These are phyloP conservation scores for Biston stratarius DNA, from an alignment of 2,888 invertebrate species.

Conservation along the genomic window DNA sequence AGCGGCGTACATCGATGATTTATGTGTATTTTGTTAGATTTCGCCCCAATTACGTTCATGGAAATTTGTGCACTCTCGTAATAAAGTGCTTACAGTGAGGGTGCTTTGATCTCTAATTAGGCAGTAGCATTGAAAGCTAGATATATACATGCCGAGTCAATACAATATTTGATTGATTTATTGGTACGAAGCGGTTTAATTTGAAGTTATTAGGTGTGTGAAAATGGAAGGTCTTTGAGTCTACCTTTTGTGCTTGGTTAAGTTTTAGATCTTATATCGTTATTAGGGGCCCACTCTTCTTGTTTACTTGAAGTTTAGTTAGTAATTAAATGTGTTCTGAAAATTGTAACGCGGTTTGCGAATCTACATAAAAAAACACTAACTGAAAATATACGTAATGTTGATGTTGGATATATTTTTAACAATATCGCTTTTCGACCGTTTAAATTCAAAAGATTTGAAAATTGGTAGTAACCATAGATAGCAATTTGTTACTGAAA, in stretches of 20 bases:
- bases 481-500: no score
- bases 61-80: constrained; percentile 80
- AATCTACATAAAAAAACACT: no score
- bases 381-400: no score
- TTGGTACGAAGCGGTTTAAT: constrained; percentile 41
- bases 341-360: no score
- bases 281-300: no score
- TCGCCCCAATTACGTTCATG: constrained; percentile 77
- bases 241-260: neutral
- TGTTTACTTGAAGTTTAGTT: no score
- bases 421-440: no score
- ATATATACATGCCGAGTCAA: constrained; percentile 55
- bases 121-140: constrained; percentile 57
- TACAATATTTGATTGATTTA: constrained; percentile 74
- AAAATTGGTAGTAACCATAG: no score
- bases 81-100: constrained; percentile 73
- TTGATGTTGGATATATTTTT: no score
- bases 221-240: constrained; percentile 29
- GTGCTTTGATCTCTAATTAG: constrained; percentile 83
- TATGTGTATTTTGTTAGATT: constrained; percentile 80
- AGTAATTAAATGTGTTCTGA: no score
- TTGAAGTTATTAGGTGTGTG: constrained; percentile 1
- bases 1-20: constrained; percentile 75
- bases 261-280: neutral
- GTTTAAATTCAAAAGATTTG: no score